A percentile compares a stretch with the other conserved stretches of the same genome.
Conservation (phyloP, 2,797 vertebrate species). For the Crocodylus rhombifer region DNA sequence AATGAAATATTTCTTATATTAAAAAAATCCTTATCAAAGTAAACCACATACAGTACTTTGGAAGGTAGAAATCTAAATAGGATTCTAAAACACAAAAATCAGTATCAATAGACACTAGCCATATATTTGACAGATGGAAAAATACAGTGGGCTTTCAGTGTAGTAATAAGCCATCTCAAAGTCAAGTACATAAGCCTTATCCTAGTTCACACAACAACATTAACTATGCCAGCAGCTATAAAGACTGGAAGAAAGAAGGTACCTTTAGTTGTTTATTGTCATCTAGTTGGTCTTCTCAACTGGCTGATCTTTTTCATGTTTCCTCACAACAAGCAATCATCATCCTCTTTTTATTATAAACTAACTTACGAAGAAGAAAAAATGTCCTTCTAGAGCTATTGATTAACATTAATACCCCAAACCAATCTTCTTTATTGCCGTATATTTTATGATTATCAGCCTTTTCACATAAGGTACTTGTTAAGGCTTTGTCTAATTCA, state of each 20-base stretch:
- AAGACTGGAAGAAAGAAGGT: not conserved
- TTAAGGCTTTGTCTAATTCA: not conserved
- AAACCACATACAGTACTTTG: not conserved
- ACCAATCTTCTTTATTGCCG: not conserved
- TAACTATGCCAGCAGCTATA: not conserved
- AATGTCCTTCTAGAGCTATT: not conserved
- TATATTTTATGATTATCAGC: not conserved
- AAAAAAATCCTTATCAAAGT: not conserved
- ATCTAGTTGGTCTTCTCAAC: not conserved
- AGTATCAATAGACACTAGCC: not conserved
- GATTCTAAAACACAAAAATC: not conserved
- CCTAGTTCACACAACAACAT: not conserved
- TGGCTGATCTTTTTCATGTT: not conserved
- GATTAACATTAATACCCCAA: not conserved
- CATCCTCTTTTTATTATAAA: not conserved
- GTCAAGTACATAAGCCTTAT: not conserved
- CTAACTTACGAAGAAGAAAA: not conserved
- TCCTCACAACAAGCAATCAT: not conserved
- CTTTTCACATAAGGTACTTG: not conserved
- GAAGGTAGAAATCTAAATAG: not conserved
- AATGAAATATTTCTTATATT: fast-evolving
- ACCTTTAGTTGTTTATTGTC: not conserved
- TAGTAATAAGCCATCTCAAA: not conserved
- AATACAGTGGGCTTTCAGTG: not conserved
- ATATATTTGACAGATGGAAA: not conserved